These are phyloP conservation scores for Andrena hattorfiana DNA, from an alignment of 2,888 invertebrate species.

Conservation along the genomic window DNA sequence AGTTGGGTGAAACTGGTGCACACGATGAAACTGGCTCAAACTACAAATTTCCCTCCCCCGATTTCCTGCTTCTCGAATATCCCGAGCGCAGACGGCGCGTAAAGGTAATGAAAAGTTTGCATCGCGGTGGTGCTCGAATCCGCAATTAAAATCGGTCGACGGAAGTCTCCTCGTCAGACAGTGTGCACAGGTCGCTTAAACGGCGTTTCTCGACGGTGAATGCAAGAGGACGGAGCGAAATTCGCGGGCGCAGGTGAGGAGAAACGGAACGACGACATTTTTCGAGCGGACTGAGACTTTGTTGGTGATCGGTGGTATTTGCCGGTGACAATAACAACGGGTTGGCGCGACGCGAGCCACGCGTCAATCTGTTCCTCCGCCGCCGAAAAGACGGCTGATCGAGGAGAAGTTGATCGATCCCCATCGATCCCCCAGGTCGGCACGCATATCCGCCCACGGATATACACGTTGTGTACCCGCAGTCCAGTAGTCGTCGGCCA, in stretches of 20 bases:
- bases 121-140: constrained; percentile 19
- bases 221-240: constrained; percentile 21
- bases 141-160: constrained; percentile 48
- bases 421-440: constrained; percentile 19
- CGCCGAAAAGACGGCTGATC: constrained; percentile 14
- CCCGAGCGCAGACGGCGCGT: constrained; percentile 4
- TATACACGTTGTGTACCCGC: not conserved
- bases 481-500: constrained; percentile 30
- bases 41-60: constrained; percentile 4
- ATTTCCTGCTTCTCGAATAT: constrained; percentile 5
- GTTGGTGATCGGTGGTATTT: constrained; percentile 35
- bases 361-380: constrained; percentile 40
- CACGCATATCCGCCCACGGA: constrained; percentile 24
- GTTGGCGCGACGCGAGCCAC: constrained; percentile 16
- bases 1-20: not conserved
- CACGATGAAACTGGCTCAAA: constrained; percentile 14
- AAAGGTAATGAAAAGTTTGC: constrained; percentile 14
- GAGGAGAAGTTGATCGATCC: constrained; percentile 29
- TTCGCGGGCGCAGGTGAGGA: not conserved
- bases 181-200: constrained; percentile 21
- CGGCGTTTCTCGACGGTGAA: constrained; percentile 35
- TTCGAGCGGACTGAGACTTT: constrained; percentile 42
- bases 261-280: not conserved
- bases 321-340: constrained; percentile 22
- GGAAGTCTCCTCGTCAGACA: constrained; percentile 13